Evolutionary conservation across 2,888 invertebrate species (phyloP).

Genomic region (Microdon myrmicae): DNA sequence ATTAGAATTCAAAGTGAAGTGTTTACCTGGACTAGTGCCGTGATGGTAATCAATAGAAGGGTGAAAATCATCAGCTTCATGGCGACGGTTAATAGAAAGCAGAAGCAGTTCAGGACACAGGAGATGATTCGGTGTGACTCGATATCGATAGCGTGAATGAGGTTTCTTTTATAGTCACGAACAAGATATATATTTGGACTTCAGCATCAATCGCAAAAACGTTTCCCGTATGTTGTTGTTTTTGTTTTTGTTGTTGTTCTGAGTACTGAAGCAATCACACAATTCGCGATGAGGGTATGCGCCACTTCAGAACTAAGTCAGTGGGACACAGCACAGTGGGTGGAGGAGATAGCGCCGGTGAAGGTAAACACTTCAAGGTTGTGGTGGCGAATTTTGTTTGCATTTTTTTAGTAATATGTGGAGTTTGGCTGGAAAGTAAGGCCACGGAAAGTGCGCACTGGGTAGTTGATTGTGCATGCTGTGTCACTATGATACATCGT

Average conservation of each 20-base stretch:
- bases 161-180: constrained; percentile 34
- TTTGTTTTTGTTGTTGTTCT: not conserved
- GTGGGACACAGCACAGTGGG: constrained; percentile 18
- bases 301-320: constrained; percentile 10
- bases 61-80: constrained; percentile 40
- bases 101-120: not conserved
- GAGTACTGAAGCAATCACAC: constrained; percentile 4
- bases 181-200: constrained; percentile 12
- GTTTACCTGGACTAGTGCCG: constrained; percentile 41
- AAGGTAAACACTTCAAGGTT: constrained; percentile 17
- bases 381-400: constrained; percentile 3
- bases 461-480: too few relatives aligned
- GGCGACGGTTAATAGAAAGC: constrained; percentile 1
- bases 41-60: constrained; percentile 34
- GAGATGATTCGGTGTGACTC: constrained; percentile 25
- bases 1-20: constrained; percentile 47
- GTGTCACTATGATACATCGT: too few relatives aligned
- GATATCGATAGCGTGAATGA: constrained; percentile 18
- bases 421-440: too few relatives aligned
- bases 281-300: constrained; percentile 27
- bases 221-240: not conserved
- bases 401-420: too few relatives aligned
- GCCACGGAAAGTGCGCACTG: too few relatives aligned
- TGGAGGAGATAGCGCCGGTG: constrained; percentile 10
- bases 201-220: constrained; percentile 1